Evolutionary conservation across 2,797 vertebrate species (phyloP).

Genomic region (Pitangus sulphuratus): DNA sequence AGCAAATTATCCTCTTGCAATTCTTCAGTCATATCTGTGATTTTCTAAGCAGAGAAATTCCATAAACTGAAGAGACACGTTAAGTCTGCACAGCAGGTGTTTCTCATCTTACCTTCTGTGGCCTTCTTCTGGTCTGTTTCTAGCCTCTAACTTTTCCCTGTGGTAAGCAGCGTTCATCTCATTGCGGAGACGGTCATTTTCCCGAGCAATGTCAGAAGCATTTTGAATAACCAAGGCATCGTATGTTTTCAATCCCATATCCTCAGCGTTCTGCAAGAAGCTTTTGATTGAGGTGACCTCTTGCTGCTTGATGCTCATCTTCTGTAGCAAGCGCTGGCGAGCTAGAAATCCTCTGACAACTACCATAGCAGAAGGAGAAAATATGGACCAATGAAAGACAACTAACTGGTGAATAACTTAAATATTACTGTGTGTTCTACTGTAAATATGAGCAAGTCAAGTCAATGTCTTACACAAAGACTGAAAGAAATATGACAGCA

Average conservation of each 20-base stretch:
- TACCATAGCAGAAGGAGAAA: slow-evolving; percentile 64
- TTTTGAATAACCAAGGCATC: slow-evolving; percentile 87
- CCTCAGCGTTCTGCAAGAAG: slow-evolving; percentile 83
- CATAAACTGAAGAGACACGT: not conserved
- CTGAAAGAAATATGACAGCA: not conserved
- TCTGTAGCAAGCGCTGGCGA: slow-evolving; percentile 79
- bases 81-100: not conserved
- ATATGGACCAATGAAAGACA: not conserved
- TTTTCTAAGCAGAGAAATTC: not conserved
- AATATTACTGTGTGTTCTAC: not conserved
- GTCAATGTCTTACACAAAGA: not conserved
- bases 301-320: slow-evolving; percentile 78
- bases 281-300: slow-evolving; percentile 81
- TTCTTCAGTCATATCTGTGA: not conserved
- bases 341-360: slow-evolving; percentile 92
- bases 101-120: slow-evolving; percentile 80
- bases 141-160: slow-evolving; percentile 82
- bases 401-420: not conserved
- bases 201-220: slow-evolving; percentile 83
- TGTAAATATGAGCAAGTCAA: not conserved
- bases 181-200: slow-evolving; percentile 80
- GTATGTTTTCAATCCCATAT: slow-evolving; percentile 80
- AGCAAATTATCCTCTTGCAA: not conserved
- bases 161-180: slow-evolving; percentile 78
- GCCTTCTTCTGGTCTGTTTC: slow-evolving; percentile 83